Conservation (phyloP, 2,113 vertebrate genomes). For the Piprites chloris region DNA sequence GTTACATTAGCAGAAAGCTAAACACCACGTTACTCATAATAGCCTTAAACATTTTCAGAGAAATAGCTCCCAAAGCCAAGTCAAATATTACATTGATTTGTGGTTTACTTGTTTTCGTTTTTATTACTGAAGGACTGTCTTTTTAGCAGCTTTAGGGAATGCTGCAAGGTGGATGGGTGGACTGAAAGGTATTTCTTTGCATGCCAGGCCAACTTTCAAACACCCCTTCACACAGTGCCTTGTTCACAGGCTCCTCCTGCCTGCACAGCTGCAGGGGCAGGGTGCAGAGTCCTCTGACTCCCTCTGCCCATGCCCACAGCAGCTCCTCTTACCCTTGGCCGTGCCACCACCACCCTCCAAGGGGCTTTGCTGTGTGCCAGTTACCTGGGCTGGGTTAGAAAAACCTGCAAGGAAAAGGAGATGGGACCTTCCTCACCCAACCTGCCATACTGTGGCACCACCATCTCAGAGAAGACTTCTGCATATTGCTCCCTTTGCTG, state of each 20-base stretch:
- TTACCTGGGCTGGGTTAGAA: background rate
- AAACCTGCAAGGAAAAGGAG: background rate
- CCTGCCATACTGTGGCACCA: background rate
- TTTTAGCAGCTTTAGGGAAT: background rate
- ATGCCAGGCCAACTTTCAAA: background rate
- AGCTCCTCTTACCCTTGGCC: background rate
- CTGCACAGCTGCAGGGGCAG: background rate
- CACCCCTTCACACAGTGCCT: background rate
- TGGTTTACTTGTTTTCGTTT: conserved; percentile 36
- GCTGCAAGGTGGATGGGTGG: background rate
- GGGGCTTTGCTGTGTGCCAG: background rate
- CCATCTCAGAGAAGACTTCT: background rate
- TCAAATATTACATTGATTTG: conserved; percentile 47
- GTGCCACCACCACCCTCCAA: rapidly evolving
- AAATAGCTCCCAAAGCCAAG: conserved; percentile 20
- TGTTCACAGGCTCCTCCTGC: background rate
- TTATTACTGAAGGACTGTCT: background rate
- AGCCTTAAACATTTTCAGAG: conserved; percentile 32
- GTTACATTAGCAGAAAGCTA: conserved; percentile 31
- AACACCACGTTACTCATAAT: conserved; percentile 2
- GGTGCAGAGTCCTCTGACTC: background rate
- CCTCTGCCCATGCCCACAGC: background rate
- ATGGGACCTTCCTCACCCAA: background rate
- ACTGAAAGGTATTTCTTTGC: background rate
- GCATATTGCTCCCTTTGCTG: background rate